Percentiles rank a stretch among this genome's conserved stretches.
phyloP scores from a whole-genome alignment of 1,140 invertebrate genomes.

The Drosophila nigrodunni region DNA sequence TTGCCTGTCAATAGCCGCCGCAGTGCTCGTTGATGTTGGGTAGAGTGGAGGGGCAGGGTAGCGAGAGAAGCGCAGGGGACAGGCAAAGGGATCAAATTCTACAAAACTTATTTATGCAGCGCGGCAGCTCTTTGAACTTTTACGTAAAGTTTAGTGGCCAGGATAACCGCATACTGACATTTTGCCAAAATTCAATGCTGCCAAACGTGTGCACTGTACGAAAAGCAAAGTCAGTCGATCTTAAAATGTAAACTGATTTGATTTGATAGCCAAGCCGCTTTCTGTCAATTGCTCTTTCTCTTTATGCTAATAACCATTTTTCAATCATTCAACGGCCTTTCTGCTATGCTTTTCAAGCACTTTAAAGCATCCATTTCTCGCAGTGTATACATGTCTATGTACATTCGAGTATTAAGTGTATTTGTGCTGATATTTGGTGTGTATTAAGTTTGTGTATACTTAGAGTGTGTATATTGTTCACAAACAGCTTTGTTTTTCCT shows the following conservation, averaged over 20 bases:
- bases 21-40: conserved; percentile 9
- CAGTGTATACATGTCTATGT: conserved; percentile 6
- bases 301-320: too few species aligned
- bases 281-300: too few species aligned
- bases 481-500: conserved; percentile 14
- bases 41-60: too few species aligned
- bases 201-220: conserved; percentile 31
- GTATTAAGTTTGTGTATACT: conserved; percentile 10
- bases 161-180: conserved; percentile 79
- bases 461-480: conserved; percentile 29
- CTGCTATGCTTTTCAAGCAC: too few species aligned
- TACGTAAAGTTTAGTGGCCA: conserved; percentile 68
- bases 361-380: not conserved
- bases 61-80: too few species aligned
- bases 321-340: too few species aligned
- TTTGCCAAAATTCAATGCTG: conserved; percentile 80
- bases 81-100: not conserved
- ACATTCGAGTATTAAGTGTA: conserved; percentile 4
- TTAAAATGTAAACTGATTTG: too few species aligned
- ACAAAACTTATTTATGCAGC: conserved; percentile 75
- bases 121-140: conserved; percentile 76
- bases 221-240: not conserved
- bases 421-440: conserved; percentile 7
- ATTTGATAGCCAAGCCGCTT: too few species aligned
- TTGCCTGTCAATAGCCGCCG: conserved; percentile 56